Evolutionary conservation across 35 echinoderm and acorn worm genomes (phyloP), one percentile per base, ranked within the genome.

Genomic region (Anneissia japonica): DNA sequence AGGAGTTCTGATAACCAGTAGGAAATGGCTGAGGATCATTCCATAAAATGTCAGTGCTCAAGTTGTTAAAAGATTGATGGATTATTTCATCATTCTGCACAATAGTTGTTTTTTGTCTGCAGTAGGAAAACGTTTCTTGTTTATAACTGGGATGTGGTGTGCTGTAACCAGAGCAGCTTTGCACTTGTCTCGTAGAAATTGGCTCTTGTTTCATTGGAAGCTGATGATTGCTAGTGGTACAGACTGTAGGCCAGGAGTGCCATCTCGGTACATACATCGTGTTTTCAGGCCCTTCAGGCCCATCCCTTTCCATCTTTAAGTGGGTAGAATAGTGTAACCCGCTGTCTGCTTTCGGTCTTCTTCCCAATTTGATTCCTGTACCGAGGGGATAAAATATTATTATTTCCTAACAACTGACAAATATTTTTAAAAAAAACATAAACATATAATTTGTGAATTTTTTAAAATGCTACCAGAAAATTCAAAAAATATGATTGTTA

Each of bases 321-420:
- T n/a, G n/a, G n/a, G n/a, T n/a, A 26, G 51, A 19, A 4, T 19
- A 64, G 6, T 64, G 51, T 12, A 64, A 81, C 34, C 93, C 94
- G 36, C 90, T 87, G 23, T 99, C 96, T 7, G 90, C 86, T 83
- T 99, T 99, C 1, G 96, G 96, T 30, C 96, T 51, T 56, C 96
- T 51, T 36, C 96, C 96, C 4, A 99, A 79, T 88, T 99, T 99
- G 30, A 99, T 99, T 33, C 96, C 96, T 99, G 39, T 13, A 94
- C n/a, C n/a, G 23, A 30, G 30, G 23, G 30, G 23, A 81, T n/a
- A 81, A 37, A 77, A 75, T 14, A 43, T 43, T 43, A 43, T 43
- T 43, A 43, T 43, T n/a, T n/a, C n/a, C n/a, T n/a, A n/a, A n/a
- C n/a, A n/a, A n/a, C n/a, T n/a, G n/a, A n/a, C n/a, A n/a, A n/a